Conservation (phyloP, 2,113 vertebrate species). For the Phasianus colchicus region DNA sequence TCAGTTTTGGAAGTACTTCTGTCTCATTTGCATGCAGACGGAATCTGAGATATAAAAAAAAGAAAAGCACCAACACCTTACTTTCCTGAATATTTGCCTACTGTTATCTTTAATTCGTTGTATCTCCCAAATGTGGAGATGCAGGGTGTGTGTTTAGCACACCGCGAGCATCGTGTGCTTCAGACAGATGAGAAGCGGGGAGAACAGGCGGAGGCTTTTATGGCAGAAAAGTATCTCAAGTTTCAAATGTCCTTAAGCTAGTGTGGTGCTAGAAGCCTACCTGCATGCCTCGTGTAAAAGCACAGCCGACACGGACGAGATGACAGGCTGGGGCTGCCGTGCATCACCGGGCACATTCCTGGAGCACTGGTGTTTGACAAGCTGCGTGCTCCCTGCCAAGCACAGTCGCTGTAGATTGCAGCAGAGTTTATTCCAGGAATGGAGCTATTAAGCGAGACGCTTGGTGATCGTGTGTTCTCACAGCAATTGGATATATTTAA, state of each 20-base stretch:
- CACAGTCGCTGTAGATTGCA: background rate
- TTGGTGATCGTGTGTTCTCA: background rate
- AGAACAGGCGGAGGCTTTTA: background rate
- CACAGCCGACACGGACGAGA: accelerated
- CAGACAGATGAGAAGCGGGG: background rate
- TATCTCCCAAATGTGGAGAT: background rate
- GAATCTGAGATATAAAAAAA: background rate
- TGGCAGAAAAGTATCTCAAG: background rate
- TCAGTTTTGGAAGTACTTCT: background rate
- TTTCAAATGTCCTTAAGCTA: background rate
- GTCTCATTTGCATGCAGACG: background rate
- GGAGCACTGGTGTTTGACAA: background rate
- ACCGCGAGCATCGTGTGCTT: background rate
- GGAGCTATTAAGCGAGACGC: background rate
- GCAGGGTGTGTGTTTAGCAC: background rate
- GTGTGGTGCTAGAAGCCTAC: background rate
- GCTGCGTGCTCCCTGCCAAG: background rate
- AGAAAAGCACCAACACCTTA: background rate
- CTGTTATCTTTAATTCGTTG: background rate
- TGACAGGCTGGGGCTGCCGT: background rate
- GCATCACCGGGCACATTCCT: background rate
- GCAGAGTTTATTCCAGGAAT: background rate
- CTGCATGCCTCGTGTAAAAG: background rate
- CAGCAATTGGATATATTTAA: background rate
- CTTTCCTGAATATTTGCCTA: background rate